These are phyloP conservation scores for Torymus aiolomorphi DNA, from an alignment of 2,888 invertebrate genomes.

Conservation along the genomic window DNA sequence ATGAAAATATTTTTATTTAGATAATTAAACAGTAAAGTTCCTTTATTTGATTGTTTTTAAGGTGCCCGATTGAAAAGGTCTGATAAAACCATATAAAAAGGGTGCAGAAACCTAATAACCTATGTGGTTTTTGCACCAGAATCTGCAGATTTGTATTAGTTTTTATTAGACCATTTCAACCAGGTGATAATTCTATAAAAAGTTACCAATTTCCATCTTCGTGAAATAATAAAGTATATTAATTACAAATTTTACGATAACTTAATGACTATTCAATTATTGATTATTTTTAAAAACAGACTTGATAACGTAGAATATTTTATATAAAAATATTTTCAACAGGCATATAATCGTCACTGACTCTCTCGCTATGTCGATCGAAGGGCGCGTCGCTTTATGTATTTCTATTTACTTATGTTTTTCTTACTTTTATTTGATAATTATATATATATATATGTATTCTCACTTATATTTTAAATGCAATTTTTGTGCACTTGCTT, in stretches of 20 bases:
- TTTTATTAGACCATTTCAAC: no score
- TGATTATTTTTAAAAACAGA: background rate
- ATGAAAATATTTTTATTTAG: conserved; percentile 40
- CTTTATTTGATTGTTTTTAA: no score
- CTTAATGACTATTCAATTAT: background rate
- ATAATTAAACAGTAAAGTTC: no score
- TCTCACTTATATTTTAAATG: conserved; percentile 51
- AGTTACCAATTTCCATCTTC: background rate
- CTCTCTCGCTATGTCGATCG: conserved; percentile 5
- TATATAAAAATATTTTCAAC: conserved; percentile 35
- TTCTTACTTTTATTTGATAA: conserved; percentile 34
- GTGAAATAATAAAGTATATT: conserved; percentile 13
- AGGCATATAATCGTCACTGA: conserved; percentile 14
- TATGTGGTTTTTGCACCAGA: no score
- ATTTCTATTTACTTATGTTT: conserved; percentile 34
- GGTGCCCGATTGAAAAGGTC: no score
- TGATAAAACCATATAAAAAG: no score
- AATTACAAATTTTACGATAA: background rate
- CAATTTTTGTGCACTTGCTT: conserved; percentile 45
- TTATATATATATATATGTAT: conserved; percentile 48
- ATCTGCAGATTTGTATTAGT: no score
- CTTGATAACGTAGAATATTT: conserved; percentile 22
- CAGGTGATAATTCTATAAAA: conserved; percentile 10
- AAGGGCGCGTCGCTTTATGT: conserved; percentile 21
- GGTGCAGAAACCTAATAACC: no score